Evolutionary conservation across 2,888 invertebrate species (phyloP).

Genomic region (Cryptocephalus primarius): DNA sequence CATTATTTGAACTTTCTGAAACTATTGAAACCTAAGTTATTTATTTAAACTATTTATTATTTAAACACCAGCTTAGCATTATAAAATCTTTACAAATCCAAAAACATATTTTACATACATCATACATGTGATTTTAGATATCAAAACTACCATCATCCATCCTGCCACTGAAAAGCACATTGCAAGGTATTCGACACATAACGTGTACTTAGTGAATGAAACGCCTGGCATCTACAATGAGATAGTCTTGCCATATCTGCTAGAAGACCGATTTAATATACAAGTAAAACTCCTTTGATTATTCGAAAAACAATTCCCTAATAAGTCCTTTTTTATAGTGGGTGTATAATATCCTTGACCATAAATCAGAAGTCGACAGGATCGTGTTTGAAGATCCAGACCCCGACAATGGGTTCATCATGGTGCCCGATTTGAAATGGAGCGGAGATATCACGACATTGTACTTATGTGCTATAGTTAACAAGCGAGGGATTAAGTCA

Average conservation of each 20-base stretch:
- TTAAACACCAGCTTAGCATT: too few relatives aligned
- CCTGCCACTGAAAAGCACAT: conserved; percentile 92
- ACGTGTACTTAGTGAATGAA: conserved; percentile 68
- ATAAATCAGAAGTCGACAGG: conserved; percentile 80
- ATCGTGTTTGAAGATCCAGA: conserved; percentile 75
- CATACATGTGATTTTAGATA: conserved; percentile 44
- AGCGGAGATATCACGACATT: conserved; percentile 71
- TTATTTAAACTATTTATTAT: too few relatives aligned
- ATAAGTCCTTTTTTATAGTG: conserved; percentile 60
- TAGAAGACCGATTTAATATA: conserved; percentile 62
- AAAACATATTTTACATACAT: not conserved
- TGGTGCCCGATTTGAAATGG: conserved; percentile 96
- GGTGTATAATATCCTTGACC: conserved; percentile 93
- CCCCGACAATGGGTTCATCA: conserved; percentile 70
- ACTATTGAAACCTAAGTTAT: too few relatives aligned
- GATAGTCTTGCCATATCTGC: conserved; percentile 67
- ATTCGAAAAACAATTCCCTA: too few relatives aligned
- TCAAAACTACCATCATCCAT: conserved; percentile 82
- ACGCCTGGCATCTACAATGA: conserved; percentile 70
- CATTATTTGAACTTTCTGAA: too few relatives aligned
- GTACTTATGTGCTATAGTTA: conserved; percentile 74
- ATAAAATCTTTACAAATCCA: too few relatives aligned
- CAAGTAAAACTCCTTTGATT: conserved; percentile 49
- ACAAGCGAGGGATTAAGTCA: conserved; percentile 64
- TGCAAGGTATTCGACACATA: conserved; percentile 69